Evolutionary conservation across 2,797 vertebrate species (phyloP), one percentile per base, ranked within the genome.

Genomic region (Sebastes iracundus): DNA sequence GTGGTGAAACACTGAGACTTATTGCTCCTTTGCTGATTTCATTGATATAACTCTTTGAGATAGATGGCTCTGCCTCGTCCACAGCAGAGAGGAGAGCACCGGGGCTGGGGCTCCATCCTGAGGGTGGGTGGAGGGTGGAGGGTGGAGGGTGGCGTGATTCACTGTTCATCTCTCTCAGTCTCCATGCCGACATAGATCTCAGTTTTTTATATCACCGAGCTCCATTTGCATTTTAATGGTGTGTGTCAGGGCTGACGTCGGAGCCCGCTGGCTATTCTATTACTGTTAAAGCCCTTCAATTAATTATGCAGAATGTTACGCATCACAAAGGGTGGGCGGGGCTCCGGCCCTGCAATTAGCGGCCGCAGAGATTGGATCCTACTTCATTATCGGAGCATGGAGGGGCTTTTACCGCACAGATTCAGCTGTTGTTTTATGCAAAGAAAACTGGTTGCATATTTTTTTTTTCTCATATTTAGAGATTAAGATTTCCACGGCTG

Each of bases 221-320:
- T 75, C 77, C 46, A 94, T 95, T 95, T 94, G 92, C 93, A 95
- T 95, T 92, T 94, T 93, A 95, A 94, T 94, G 93, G 92, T 80
- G 88, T 92, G 93, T 94, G 91, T 91, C 90, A 78, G 81, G 78
- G 83, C 86, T 87, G 92, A 83, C 11, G 80, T 76, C 60, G 5
- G 38, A 82, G 87, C 83, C 92, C 84, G 72, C 77, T 16, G 87
- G 93, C 90, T 78, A 72, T 91, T 92, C 92, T 87, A 85, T 93
- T 90, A 90, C 89, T 72, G 69, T 83, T 89, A 92, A 86, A 91
- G 77, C 80, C 77, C 59, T 55, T 52, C 88, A 94, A 94, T 95
- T 93, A 95, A 95, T 94, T 93, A 93, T 92, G 87, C 91, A 90
- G 66, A 91, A 89, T 82, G 88, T 80, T 84, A 84, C 70, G 88